phyloP scores from a whole-genome alignment of 2,888 invertebrate genomes.

The Salticus scenicus region DNA sequence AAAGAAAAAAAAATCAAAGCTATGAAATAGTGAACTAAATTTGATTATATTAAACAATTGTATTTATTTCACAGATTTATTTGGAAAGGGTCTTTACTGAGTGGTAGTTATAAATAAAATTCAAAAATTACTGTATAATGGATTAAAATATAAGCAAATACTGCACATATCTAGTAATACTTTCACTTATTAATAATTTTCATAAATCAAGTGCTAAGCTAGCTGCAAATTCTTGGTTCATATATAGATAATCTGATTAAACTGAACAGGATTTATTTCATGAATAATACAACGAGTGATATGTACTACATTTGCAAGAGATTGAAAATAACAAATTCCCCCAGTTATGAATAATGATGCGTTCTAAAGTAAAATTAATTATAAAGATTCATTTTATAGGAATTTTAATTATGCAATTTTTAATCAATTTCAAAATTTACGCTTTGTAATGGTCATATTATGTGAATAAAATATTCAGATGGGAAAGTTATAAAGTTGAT shows the following conservation, averaged over 20 bases:
- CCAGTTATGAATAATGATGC: background rate
- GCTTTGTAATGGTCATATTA: background rate
- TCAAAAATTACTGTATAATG: background rate
- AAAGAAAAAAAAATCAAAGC: no score
- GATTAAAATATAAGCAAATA: background rate
- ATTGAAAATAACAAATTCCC: slow-evolving; percentile 2
- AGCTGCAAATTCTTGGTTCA: slow-evolving; percentile 9
- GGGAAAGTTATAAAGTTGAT: background rate
- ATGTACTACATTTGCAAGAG: background rate
- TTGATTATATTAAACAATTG: no score
- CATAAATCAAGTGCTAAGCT: slow-evolving; percentile 3
- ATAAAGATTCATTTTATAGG: background rate
- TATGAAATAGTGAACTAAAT: no score
- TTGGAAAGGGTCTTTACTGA: no score
- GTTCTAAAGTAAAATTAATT: slow-evolving; percentile 12
- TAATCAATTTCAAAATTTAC: background rate
- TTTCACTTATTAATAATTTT: slow-evolving; percentile 9
- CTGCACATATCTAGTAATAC: background rate
- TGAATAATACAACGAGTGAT: slow-evolving; percentile 9
- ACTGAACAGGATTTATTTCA: slow-evolving; percentile 6
- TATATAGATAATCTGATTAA: slow-evolving; percentile 5
- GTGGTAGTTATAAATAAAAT: background rate
- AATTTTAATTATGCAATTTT: slow-evolving; percentile 9
- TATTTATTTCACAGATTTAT: no score
- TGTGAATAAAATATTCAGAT: background rate